These are phyloP conservation scores for Palythoa grandiflora DNA, from an alignment of 92 coral and sea anemone species.

Conservation along the genomic window DNA sequence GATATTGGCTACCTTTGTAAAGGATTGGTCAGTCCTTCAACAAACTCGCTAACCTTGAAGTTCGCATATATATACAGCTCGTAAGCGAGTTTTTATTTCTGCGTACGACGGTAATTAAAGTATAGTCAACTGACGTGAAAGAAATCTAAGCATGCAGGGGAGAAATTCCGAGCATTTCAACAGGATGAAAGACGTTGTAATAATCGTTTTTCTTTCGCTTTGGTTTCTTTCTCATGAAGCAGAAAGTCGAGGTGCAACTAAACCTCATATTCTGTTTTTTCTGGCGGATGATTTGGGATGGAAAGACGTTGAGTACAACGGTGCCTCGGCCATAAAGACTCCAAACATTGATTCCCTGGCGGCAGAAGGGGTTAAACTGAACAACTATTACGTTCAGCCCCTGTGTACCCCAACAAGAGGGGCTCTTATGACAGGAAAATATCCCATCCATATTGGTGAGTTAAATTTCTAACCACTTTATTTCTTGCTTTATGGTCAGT, in stretches of 20 bases:
- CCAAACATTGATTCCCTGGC: conserved; percentile 60
- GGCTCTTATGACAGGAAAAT: conserved; percentile 62
- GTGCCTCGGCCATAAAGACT: conserved; percentile 54
- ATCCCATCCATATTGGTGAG: conserved; percentile 63
- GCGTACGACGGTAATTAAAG: too few species aligned
- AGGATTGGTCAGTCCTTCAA: too few species aligned
- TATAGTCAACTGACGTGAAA: background rate
- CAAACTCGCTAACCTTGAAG: too few species aligned
- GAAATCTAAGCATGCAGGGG: background rate
- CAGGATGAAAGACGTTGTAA: background rate
- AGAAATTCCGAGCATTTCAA: background rate
- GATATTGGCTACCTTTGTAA: too few species aligned
- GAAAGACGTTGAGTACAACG: conserved; percentile 60
- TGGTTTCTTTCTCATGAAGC: background rate
- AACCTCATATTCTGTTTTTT: conserved; percentile 54
- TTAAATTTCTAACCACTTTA: too few species aligned
- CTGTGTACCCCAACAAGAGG: conserved; percentile 66
- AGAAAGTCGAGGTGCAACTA: conserved; percentile 12
- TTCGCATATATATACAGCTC: too few species aligned
- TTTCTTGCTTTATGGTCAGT: too few species aligned
- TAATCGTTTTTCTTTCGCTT: background rate
- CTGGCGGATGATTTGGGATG: conserved; percentile 60
- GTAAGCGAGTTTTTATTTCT: too few species aligned
- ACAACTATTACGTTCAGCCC: conserved; percentile 59
- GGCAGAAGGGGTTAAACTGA: conserved; percentile 57